Evolutionary conservation across 2,888 invertebrate genomes (phyloP).

Genomic region (Drosophila bunnanda): DNA sequence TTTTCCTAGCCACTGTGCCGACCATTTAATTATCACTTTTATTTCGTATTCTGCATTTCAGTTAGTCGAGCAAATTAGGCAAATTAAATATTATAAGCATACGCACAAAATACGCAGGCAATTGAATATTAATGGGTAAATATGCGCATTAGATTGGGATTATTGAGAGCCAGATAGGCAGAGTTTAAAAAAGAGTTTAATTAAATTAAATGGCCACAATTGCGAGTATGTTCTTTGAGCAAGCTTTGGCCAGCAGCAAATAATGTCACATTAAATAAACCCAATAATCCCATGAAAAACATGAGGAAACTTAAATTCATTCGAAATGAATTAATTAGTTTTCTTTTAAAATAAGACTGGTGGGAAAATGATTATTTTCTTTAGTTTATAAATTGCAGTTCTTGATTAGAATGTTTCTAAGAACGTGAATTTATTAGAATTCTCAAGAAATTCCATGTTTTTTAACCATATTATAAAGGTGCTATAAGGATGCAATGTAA

Average conservation of each 20-base stretch:
- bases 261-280: conserved; percentile 22
- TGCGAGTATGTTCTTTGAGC: conserved; percentile 7
- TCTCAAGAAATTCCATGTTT: too few relatives aligned
- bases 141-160: conserved; percentile 25
- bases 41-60: conserved; percentile 3
- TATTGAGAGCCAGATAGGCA: conserved; percentile 3
- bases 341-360: background rate
- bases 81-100: conserved; percentile 29
- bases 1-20: background rate
- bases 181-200: conserved; percentile 17
- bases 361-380: too few relatives aligned
- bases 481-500: background rate
- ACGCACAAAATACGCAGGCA: conserved; percentile 10
- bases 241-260: conserved; percentile 2
- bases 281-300: conserved; percentile 26
- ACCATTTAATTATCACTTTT: conserved; percentile 5
- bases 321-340: background rate
- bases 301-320: background rate
- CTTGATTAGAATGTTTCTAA: too few relatives aligned
- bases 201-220: conserved; percentile 40
- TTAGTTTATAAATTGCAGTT: too few relatives aligned
- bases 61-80: conserved; percentile 16
- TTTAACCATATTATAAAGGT: too few relatives aligned
- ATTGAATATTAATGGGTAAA: conserved; percentile 29
- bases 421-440: too few relatives aligned